phyloP scores from a whole-genome alignment of 1,140 invertebrate species.

The Stenopsyche tienmushanensis region DNA sequence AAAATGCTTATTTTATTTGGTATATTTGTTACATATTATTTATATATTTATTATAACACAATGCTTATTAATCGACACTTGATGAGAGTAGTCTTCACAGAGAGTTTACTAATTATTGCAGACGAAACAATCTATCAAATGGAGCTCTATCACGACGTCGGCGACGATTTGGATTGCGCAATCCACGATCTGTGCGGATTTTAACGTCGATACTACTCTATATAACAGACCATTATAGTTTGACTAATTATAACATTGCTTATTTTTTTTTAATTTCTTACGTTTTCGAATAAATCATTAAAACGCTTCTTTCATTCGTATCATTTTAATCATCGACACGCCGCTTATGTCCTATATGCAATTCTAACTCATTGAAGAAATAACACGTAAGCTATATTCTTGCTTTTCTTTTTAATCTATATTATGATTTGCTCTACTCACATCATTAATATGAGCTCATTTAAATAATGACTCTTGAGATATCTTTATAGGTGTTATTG shows the following conservation, averaged over 20 bases:
- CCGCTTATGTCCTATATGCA: neutral
- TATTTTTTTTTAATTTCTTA: no score
- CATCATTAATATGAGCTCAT: no score
- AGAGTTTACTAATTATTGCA: conserved; percentile 54
- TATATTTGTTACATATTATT: no score
- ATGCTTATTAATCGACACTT: neutral
- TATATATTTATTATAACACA: no score
- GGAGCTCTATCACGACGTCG: conserved; percentile 96
- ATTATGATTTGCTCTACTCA: no score
- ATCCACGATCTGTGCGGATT: conserved; percentile 79
- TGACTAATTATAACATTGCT: no score
- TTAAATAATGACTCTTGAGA: no score
- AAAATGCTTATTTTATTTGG: no score
- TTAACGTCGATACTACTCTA: conserved; percentile 22
- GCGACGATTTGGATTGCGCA: conserved; percentile 94
- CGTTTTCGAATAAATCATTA: neutral
- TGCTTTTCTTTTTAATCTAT: no score
- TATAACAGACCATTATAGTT: no score
- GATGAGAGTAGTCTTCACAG: neutral
- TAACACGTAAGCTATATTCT: neutral
- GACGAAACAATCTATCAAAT: conserved; percentile 97
- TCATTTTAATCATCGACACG: no score
- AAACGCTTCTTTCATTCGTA: neutral
- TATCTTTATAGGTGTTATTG: no score
- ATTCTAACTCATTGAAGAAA: neutral